Evolutionary conservation across 1,140 invertebrate species (phyloP), one percentile per base, ranked within the genome.

Genomic region (Heliothis subflexa): DNA sequence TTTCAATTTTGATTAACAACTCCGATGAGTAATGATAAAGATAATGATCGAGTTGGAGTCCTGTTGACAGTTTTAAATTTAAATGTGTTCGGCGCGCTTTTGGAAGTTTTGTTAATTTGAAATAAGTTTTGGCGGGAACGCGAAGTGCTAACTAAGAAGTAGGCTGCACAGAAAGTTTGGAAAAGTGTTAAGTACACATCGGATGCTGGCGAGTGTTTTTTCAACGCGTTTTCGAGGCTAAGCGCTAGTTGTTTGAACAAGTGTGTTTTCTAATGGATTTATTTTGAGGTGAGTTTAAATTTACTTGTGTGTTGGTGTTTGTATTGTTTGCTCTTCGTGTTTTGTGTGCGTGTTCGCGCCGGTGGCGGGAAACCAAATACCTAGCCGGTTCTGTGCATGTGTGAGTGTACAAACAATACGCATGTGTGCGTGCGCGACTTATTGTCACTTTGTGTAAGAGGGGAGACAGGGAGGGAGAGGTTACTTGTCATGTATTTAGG

Each of bases 221-320:
- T 93, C 91, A 94, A 93, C 93, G 92, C 91, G 92, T 94, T 92
- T 94, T 93, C 93, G 93, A 93, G 93, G 93, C 91, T 94, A 92
- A 93, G 92, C 92, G 93, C 90, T 93, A 94, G 91, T 91, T 94
- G 92, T 94, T 94, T 94, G 91, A 94, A 94, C 93, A 93, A 94
- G 92, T 94, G 93, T 94, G 92, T 94, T 93, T 94, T 94, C 93
- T 94, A 94, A 94, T 94, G 93, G 93, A 94, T 94, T 94, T 94
- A 94, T 94, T 94, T 94, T 94, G 92, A 94, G 93, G 93, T 94
- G 93, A 94, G 93, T 94, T 94, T 93, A 94, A 94, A 93, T 94
- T 94, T 93, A 93, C 92, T 94, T 92, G 89, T 89, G 89, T 94
- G 93, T 93, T 91, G 87, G 93, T 94, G 91, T 92, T 93, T 93